phyloP scores from a whole-genome alignment of 2,113 vertebrate species.

The Passer montanus region DNA sequence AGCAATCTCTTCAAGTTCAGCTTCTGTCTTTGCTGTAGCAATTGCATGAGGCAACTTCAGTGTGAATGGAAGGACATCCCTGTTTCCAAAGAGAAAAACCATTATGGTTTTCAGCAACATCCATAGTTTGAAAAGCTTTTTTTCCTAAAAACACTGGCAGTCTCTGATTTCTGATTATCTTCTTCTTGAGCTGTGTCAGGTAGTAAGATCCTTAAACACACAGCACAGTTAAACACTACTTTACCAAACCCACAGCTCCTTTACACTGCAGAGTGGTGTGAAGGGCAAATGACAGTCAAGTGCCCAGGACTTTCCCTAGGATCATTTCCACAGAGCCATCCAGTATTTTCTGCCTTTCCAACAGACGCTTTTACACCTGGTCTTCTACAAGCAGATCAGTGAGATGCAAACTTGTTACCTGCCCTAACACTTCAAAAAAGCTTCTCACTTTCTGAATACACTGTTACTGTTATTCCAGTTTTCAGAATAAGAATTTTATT shows the following conservation, averaged over 20 bases:
- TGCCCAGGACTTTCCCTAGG: neutral
- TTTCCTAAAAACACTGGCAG: neutral
- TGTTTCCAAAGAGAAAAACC: conserved; percentile 55
- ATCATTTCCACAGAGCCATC: neutral
- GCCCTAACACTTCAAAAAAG: neutral
- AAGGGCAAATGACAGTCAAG: neutral
- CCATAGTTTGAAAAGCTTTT: neutral
- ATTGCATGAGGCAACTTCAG: conserved; percentile 91
- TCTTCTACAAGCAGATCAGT: neutral
- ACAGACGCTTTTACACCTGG: neutral
- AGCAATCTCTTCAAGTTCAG: conserved; percentile 89
- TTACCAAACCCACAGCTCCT: neutral
- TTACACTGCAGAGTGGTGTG: neutral
- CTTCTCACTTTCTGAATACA: neutral
- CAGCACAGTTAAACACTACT: neutral
- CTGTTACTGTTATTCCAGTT: neutral
- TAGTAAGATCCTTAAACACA: neutral
- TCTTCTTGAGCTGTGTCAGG: neutral
- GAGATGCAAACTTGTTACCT: neutral
- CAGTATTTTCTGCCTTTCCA: neutral
- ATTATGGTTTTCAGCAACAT: neutral
- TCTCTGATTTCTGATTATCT: neutral
- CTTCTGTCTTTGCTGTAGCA: conserved; percentile 85
- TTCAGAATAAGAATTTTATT: neutral
- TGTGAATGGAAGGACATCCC: conserved; percentile 91